These are phyloP conservation scores for Epizoanthus ramosus DNA, from an alignment of 92 coral and sea anemone genomes.

Conservation along the genomic window DNA sequence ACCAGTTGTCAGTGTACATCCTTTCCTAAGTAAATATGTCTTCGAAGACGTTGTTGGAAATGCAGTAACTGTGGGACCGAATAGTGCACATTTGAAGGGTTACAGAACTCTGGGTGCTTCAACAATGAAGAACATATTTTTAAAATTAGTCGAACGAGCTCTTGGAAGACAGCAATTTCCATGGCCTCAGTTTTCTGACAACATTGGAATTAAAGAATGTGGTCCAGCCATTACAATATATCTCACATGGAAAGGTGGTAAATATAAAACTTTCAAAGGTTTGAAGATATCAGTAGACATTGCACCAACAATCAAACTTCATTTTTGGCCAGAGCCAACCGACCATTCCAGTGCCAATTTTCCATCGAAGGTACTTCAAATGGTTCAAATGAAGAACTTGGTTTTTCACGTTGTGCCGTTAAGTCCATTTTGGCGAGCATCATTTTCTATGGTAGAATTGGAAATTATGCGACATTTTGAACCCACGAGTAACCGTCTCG, in stretches of 20 bases:
- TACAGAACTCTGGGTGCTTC: not conserved
- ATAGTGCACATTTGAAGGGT: not conserved
- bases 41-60: slow-evolving; percentile 9
- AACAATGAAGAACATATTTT: not conserved
- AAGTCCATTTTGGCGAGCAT: slow-evolving; percentile 41
- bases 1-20: slow-evolving; percentile 10
- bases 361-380: slow-evolving; percentile 18
- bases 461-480: slow-evolving; percentile 12
- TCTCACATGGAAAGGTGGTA: slow-evolving; percentile 44
- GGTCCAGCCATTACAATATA: slow-evolving; percentile 36
- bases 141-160: not conserved
- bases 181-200: slow-evolving; percentile 10
- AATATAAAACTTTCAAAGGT: not conserved
- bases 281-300: slow-evolving; percentile 26
- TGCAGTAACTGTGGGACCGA: not conserved
- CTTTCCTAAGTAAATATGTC: slow-evolving; percentile 29
- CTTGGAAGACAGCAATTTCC: not conserved
- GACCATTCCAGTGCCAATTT: slow-evolving; percentile 24
- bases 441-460: slow-evolving; percentile 41
- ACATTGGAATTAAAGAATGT: not conserved
- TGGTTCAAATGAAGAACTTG: slow-evolving; percentile 17
- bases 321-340: slow-evolving; percentile 36
- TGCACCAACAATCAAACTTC: slow-evolving; percentile 38
- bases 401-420: slow-evolving; percentile 34
- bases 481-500: slow-evolving; percentile 39